Conservation (phyloP, 2,113 vertebrate genomes). For the Nothoprocta pentlandii region DNA sequence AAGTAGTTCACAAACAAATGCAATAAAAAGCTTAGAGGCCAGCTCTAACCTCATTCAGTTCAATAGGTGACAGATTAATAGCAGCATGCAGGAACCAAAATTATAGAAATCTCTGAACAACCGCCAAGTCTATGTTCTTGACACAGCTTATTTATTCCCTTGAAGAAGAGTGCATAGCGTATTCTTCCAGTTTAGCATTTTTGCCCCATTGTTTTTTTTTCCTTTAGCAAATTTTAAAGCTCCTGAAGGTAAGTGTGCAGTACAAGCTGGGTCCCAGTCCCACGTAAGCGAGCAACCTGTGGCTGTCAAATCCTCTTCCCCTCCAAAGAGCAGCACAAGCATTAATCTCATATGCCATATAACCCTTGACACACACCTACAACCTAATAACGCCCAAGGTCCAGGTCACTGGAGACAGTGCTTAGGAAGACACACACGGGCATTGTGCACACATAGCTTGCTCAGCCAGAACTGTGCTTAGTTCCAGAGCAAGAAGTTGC, state of each 20-base stretch:
- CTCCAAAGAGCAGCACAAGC: not conserved
- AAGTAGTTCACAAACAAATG: not conserved
- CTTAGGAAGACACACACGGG: not conserved
- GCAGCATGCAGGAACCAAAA: not conserved
- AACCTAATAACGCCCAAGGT: not conserved
- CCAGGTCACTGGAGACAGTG: not conserved
- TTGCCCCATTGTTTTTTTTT: not conserved
- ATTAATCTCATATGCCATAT: not conserved
- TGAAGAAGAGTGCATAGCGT: not conserved
- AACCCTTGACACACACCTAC: not conserved
- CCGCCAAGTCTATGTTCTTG: not conserved
- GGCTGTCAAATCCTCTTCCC: not conserved
- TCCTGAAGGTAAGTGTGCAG: not conserved
- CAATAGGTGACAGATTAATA: accelerated
- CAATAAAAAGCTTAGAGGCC: not conserved
- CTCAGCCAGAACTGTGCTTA: not conserved
- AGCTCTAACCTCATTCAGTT: not conserved
- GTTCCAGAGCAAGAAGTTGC: not conserved
- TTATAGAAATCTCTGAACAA: not conserved
- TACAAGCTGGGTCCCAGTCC: not conserved
- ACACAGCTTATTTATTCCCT: not conserved
- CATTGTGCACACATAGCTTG: accelerated
- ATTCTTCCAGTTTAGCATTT: not conserved
- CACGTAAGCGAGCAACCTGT: not conserved
- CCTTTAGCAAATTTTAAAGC: not conserved